phyloP scores from a whole-genome alignment of 1,140 invertebrate genomes.

The Patella vulgata region DNA sequence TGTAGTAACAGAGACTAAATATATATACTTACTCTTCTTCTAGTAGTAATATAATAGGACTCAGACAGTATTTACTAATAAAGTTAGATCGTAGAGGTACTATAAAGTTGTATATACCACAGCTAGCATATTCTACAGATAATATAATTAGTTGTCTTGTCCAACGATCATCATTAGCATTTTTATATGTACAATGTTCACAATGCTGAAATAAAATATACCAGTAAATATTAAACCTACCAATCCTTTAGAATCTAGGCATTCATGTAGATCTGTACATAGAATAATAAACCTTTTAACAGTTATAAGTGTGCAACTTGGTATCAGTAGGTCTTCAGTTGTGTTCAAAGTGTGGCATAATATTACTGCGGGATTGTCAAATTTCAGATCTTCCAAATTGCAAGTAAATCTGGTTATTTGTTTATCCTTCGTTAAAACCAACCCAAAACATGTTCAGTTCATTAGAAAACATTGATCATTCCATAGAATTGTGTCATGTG shows the following conservation, averaged over 20 bases:
- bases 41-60: slow-evolving; percentile 93
- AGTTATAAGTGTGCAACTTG: too few relatives aligned
- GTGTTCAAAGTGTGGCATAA: too few relatives aligned
- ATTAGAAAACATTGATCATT: too few relatives aligned
- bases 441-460: too few relatives aligned
- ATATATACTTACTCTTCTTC: slow-evolving; percentile 73
- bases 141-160: slow-evolving; percentile 96
- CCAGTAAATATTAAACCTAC: slow-evolving; percentile 75
- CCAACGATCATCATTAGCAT: slow-evolving; percentile 97
- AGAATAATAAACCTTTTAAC: slow-evolving; percentile 94
- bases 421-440: too few relatives aligned
- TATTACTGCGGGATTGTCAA: too few relatives aligned
- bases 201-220: slow-evolving; percentile 76
- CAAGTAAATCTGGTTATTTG: too few relatives aligned
- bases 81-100: slow-evolving; percentile 96
- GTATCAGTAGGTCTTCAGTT: too few relatives aligned
- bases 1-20: too few relatives aligned
- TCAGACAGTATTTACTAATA: slow-evolving; percentile 90
- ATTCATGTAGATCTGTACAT: slow-evolving; percentile 88
- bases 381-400: too few relatives aligned
- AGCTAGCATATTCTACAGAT: slow-evolving; percentile 93
- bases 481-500: too few relatives aligned
- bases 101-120: slow-evolving; percentile 98
- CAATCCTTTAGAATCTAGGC: slow-evolving; percentile 93
- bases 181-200: slow-evolving; percentile 91